Evolutionary conservation across 2,113 vertebrate genomes (phyloP), one percentile per base, ranked within the genome.

Genomic region (Aspiorhynchus laticeps): DNA sequence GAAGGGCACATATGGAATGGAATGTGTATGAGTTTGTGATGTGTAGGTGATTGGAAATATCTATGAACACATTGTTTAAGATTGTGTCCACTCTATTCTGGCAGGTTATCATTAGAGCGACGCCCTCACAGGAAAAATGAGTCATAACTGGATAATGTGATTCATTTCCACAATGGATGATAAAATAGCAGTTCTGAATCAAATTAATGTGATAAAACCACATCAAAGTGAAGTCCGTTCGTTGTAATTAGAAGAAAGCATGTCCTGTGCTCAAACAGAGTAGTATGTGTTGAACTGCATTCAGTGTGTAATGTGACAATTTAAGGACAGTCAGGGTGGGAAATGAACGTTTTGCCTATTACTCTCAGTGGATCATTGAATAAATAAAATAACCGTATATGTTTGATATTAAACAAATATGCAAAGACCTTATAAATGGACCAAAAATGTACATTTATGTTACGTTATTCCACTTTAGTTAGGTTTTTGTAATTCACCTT

Each of bases 121-220:
- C 88, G 53, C 91, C 89, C 88, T 88, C 89, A 36, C 38, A 87
- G 90, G 87, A 89, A 90, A 85, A 90, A 85, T 91, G 89, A 91
- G 89, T 92, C 91, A 92, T 88, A 80, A 81, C 85, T 91, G 81
- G 78, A 76, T 89, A 85, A 85, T 88, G 85, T 91, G 89, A 92
- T 90, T 88, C 87, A 91, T 90, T 88, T 89, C 87, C 88, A 89
- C 87, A 86, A 77, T 86, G 83, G 81, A 79, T 88, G 86, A 89
- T 90, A 88, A 88, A 90, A 85, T 82, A 76, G 31, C 48, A 78
- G 80, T 53, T 67, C 82, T 74, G 33, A 67, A 84, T 24, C 69
- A 51, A 46, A 84, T 48, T 53, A 71, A 69, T 69, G 61, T 36
- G 14, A 80, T 41, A 71, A 80, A 28, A 33, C 15, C 33, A 78